Base-by-base conservation (phyloP, 2,888 invertebrate species). In the Flexamia atlantica region DNA sequence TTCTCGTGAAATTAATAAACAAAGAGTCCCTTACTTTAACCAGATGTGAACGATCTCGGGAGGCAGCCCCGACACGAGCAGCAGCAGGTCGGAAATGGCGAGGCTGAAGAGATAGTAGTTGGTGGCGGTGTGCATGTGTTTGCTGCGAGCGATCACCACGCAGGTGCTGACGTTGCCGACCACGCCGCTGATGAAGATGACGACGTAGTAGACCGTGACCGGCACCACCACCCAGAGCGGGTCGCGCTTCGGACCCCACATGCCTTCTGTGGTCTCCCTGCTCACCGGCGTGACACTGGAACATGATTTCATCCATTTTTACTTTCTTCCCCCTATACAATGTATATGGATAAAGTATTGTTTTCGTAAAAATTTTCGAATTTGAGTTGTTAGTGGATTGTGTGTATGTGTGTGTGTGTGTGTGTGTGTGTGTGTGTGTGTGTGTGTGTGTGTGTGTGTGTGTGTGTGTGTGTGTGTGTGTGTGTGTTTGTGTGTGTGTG, bases 61-160 rank as follows among this genome's bases (percentile, higher is more conserved):
- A 0, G 97, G 97, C 86, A 97, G 90, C 9, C 97, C 97, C 88
- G 95, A 93, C 5, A 95, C 89, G 30, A 96, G 90, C 12, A 96
- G 91, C 72, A 96, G 91, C 17, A 96, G 90, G 90, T 97, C 96
- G 0, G 95, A 95, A 17, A 96, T 92, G 0, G 96, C 95, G 86
- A 96, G 91, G 88, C 95, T 95, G 91, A 96, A 95, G 53, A 96
- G 91, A 89, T 96, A 96, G 89, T 95, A 96, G 90, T 96, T 96
- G 9, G 96, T 96, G 0, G 96, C 95, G 0, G 96, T 96, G 90
- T 96, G 96, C 96, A 96, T 96, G 85, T 95, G 94, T 83, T 93
- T 92, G 89, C 96, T 96, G 79, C 93, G 91, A 0, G 94, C 93
- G 50, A 97, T 96, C 5, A 97, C 96, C 12, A 96, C 91, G 89